These are phyloP conservation scores for Pteropus rufus DNA, from an alignment of 2,797 vertebrate species.

Conservation along the genomic window DNA sequence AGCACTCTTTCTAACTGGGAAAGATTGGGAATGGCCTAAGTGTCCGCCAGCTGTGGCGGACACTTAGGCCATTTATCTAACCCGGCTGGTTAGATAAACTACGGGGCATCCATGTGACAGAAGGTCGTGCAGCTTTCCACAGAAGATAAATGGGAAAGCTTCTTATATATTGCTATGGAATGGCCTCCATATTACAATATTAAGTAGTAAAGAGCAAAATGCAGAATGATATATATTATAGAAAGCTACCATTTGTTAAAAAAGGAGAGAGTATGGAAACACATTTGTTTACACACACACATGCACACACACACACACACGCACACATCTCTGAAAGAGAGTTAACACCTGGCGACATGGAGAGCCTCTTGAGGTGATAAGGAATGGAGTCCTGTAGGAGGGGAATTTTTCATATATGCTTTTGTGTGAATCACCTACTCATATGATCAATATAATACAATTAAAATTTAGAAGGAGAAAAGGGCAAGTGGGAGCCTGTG, in stretches of 20 bases:
- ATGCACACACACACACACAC: not conserved
- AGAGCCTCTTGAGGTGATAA: not conserved
- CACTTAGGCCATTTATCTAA: too few species aligned
- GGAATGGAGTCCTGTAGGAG: not conserved
- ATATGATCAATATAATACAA: not conserved
- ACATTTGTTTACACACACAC: not conserved
- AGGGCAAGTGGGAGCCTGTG: not conserved
- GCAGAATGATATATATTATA: not conserved
- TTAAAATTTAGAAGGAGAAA: not conserved
- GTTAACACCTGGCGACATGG: not conserved
- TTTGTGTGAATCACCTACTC: not conserved
- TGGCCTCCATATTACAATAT: not conserved
- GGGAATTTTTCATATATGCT: not conserved
- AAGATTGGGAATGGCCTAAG: not conserved
- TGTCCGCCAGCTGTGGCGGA: not conserved
- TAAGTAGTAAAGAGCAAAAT: not conserved
- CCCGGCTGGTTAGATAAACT: not conserved
- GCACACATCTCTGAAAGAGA: not conserved
- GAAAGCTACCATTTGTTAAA: not conserved
- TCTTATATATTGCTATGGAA: too few species aligned
- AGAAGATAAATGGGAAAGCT: not conserved
- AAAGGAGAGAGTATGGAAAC: not conserved
- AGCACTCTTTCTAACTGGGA: not conserved
- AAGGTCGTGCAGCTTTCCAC: not conserved
- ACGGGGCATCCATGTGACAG: fast-evolving